Evolutionary conservation across 1,140 invertebrate genomes (phyloP), one percentile per base, ranked within the genome.

Genomic region (Venustaconcha ellipsiformis): DNA sequence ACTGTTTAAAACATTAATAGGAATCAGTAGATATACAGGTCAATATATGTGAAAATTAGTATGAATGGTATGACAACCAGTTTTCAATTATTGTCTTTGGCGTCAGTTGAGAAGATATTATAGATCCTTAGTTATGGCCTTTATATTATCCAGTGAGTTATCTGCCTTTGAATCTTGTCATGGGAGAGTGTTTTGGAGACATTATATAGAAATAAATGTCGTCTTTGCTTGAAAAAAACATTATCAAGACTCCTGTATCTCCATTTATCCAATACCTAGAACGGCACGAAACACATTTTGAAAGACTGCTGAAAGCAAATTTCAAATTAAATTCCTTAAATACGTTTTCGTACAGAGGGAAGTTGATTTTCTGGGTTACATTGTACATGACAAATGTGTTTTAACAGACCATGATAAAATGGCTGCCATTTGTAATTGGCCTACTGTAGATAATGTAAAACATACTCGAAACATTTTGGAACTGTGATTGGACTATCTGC

Each of bases 301-400:
- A 17, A 2, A 4, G 30, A 57, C 60, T 14, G 8, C 8, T 6
- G 26, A 14, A 5, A 59, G 57, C 15, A 59, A 59, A 23, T 23
- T 71, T 13, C 58, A 71, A 62, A 18, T 71, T 17, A 71, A 62
- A 48, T n/a, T 57, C 1, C 15, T 13, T 14, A 71, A 71, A 18
- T 71, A 57, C 30, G 14, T 57, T 14, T 65, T 74, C 1, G 58
- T 74, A 1, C 56, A 48, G 57, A 67, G 56, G 30, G 18, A 68
- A n/a, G 58, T 68, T 58, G 14, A 57, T 3, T 74, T 57, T 26
- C 72, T 74, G 14, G 72, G 65, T 13, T 57, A 67, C 30, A 37
- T 67, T 26, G 65, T 74, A 2, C 67, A 56, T 14, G 57, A 68
- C 2, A 55, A 57, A 15, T 56, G 72, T 11, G 60, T 74, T 14